Conservation (phyloP, 2,113 vertebrate species). For the Micronisus gabar region DNA sequence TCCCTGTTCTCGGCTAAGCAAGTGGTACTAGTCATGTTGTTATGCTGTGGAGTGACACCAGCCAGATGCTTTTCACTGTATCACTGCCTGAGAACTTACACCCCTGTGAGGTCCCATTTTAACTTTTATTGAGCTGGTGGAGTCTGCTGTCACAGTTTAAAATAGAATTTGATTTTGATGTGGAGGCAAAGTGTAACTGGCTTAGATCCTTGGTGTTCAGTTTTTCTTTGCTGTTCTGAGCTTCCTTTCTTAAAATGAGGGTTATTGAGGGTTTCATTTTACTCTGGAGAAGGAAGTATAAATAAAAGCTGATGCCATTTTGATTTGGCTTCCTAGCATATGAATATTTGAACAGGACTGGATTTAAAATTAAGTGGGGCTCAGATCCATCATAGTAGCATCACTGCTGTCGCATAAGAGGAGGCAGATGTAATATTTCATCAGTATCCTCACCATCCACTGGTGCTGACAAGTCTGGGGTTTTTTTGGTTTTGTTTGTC, state of each 20-base stretch:
- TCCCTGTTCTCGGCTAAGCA: not conserved
- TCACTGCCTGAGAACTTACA: not conserved
- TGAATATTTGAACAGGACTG: not conserved
- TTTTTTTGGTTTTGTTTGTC: not conserved
- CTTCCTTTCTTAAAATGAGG: not conserved
- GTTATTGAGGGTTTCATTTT: not conserved
- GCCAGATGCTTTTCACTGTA: not conserved
- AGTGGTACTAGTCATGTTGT: rapidly evolving
- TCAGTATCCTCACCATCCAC: not conserved
- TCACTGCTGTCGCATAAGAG: not conserved
- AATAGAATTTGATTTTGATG: not conserved
- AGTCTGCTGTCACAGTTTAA: not conserved
- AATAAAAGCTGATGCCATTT: not conserved
- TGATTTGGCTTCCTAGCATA: not conserved
- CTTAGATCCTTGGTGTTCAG: not conserved
- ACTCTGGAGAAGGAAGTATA: not conserved
- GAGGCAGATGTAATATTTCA: not conserved
- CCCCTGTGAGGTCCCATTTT: not conserved
- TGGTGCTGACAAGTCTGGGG: not conserved
- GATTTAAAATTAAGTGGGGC: not conserved
- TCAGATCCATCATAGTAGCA: not conserved
- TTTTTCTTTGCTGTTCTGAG: not conserved
- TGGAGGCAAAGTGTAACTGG: not conserved
- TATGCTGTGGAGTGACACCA: not conserved
- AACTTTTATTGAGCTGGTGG: not conserved